phyloP scores from a whole-genome alignment of 2,888 invertebrate species.

The Eupelmus urozonus region DNA sequence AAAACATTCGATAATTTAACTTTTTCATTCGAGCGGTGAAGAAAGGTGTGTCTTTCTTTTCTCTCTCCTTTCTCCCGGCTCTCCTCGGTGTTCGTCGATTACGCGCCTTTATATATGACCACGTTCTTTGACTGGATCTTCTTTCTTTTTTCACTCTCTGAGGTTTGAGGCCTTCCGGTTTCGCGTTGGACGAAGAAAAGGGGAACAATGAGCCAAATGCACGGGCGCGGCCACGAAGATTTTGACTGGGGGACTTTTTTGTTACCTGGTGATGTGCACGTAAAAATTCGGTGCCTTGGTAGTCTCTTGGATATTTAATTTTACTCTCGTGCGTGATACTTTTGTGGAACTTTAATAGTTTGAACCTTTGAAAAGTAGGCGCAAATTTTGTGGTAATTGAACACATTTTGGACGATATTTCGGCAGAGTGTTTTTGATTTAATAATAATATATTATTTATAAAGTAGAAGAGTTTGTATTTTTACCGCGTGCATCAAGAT shows the following conservation, averaged over 20 bases:
- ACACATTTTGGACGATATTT: no score
- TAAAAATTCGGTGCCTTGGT: slow-evolving; percentile 7
- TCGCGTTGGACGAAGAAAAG: neutral
- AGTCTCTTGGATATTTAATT: slow-evolving; percentile 27
- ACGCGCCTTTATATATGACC: neutral
- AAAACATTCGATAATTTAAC: no score
- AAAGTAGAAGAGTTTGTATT: no score
- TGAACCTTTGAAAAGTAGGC: neutral
- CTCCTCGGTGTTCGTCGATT: neutral
- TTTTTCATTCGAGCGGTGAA: neutral
- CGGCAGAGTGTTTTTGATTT: no score
- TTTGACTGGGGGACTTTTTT: neutral
- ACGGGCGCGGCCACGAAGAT: slow-evolving; percentile 1
- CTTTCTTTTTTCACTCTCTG: neutral
- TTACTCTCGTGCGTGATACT: slow-evolving; percentile 22
- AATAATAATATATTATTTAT: no score
- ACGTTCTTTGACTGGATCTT: neutral
- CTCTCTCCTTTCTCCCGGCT: neutral
- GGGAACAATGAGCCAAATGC: slow-evolving; percentile 6
- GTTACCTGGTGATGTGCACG: neutral
- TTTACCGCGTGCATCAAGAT: no score
- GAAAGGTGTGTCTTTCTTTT: neutral
- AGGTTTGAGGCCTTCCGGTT: slow-evolving; percentile 46
- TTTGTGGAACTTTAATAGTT: neutral
- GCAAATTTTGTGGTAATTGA: no score